These are phyloP conservation scores for Vombatus ursinus DNA, from an alignment of 2,113 vertebrate species.

Conservation along the genomic window DNA sequence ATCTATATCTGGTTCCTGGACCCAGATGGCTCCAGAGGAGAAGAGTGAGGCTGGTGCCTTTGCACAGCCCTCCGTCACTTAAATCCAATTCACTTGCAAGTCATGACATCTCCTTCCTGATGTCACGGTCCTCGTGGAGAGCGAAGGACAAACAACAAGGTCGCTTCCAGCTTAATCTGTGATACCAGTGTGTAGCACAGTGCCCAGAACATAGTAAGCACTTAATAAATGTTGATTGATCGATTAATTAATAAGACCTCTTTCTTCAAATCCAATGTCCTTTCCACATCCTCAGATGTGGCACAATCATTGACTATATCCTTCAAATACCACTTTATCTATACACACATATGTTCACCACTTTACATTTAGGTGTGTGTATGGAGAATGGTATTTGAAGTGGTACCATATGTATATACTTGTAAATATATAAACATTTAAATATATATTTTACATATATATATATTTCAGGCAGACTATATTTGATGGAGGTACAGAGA, in stretches of 20 bases:
- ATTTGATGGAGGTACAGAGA: neutral
- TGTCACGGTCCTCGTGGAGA: too few relatives aligned
- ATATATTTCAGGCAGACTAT: neutral
- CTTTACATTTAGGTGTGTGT: neutral
- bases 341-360: neutral
- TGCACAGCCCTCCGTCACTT: too few relatives aligned
- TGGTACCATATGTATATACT: neutral
- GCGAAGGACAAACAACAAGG: too few relatives aligned
- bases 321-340: neutral
- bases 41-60: too few relatives aligned
- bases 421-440: neutral
- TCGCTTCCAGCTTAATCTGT: neutral
- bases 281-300: neutral
- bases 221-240: neutral
- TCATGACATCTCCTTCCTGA: too few relatives aligned
- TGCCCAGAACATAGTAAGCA: neutral
- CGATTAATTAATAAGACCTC: neutral
- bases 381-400: neutral
- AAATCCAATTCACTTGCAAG: too few relatives aligned
- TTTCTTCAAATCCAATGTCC: neutral
- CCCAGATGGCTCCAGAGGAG: too few relatives aligned
- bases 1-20: too few relatives aligned
- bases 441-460: too few relatives aligned
- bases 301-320: neutral
- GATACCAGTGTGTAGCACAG: neutral